phyloP scores from a whole-genome alignment of 1,140 invertebrate species.

The Solenopsis invicta region DNA sequence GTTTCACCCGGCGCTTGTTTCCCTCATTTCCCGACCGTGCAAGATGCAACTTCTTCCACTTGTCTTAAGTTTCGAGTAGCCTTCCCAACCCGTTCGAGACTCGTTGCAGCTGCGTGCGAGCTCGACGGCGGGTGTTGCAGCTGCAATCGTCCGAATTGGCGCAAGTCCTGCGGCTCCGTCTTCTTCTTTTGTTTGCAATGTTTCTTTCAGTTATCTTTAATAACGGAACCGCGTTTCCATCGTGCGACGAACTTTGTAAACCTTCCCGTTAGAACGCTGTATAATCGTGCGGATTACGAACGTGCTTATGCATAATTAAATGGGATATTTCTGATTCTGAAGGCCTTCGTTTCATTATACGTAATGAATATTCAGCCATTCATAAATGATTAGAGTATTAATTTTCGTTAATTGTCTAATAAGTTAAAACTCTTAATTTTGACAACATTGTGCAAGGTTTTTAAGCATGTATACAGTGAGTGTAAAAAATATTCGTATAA shows the following conservation, averaged over 20 bases:
- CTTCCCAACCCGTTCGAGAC: conserved; percentile 11
- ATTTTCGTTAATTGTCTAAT: neutral
- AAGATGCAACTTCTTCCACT: conserved; percentile 45
- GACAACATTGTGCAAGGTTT: neutral
- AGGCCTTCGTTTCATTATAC: neutral
- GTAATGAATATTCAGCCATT: conserved; percentile 39
- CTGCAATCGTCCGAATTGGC: neutral
- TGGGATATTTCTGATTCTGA: conserved; percentile 14
- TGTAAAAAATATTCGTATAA: no score
- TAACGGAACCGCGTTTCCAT: neutral
- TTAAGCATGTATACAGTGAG: neutral
- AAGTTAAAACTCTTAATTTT: neutral
- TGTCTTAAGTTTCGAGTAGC: conserved; percentile 44
- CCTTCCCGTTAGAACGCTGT: neutral
- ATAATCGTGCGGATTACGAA: conserved; percentile 23
- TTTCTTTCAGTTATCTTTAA: conserved; percentile 26
- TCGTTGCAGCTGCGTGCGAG: conserved; percentile 34
- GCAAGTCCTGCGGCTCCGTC: neutral
- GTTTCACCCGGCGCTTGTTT: conserved; percentile 7
- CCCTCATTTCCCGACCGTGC: neutral
- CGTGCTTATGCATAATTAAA: conserved; percentile 47
- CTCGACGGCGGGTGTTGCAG: neutral
- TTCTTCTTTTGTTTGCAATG: neutral
- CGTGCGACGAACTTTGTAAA: neutral
- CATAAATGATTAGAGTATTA: conserved; percentile 14